phyloP scores from a whole-genome alignment of 1,140 invertebrate genomes.

The Lysiphlebus fabarum region DNA sequence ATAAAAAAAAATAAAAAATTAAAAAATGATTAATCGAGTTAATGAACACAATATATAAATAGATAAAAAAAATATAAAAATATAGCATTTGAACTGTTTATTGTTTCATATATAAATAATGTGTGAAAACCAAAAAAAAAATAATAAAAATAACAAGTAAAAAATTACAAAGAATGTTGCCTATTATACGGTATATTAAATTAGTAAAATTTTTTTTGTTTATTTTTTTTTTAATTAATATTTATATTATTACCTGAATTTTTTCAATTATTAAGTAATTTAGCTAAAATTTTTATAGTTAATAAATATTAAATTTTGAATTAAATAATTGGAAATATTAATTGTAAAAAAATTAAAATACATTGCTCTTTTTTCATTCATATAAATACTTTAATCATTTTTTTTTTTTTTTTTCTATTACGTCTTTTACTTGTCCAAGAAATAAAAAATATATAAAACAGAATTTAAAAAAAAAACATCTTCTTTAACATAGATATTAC shows the following conservation, averaged over 20 bases:
- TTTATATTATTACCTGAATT: constrained; percentile 26
- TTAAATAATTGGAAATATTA: too few relatives aligned
- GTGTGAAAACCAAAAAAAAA: constrained; percentile 12
- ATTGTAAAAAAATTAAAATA: too few relatives aligned
- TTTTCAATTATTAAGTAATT: too few relatives aligned
- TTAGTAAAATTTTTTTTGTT: constrained; percentile 18
- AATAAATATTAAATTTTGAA: too few relatives aligned
- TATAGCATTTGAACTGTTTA: too few relatives aligned
- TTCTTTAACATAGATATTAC: constrained; percentile 45
- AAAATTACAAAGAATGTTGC: constrained; percentile 24
- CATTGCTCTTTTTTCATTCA: constrained; percentile 15
- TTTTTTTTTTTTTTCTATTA: constrained; percentile 1
- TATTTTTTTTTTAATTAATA: constrained; percentile 23
- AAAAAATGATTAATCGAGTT: not conserved
- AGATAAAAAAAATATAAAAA: not conserved
- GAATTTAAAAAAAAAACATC: constrained; percentile 9
- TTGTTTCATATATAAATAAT: constrained; percentile 3
- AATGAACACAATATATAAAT: not conserved
- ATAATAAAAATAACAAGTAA: constrained; percentile 23
- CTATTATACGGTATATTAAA: constrained; percentile 28
- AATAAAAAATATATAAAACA: not conserved
- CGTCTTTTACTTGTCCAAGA: not conserved
- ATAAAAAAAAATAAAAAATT: not conserved
- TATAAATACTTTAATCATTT: not conserved
- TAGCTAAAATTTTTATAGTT: too few relatives aligned